Evolutionary conservation across 2,888 invertebrate species (phyloP), one percentile per base, ranked within the genome.

Genomic region (Halocaridina rubra): DNA sequence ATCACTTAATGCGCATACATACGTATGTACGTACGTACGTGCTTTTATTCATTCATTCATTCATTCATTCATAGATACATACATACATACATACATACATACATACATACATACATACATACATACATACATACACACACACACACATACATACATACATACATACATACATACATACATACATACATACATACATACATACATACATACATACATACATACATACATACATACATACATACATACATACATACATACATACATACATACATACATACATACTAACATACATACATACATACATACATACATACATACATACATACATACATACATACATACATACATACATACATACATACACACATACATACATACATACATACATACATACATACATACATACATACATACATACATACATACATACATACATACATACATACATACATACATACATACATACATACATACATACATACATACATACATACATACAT

Each of bases 211-310:
- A 67, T 67, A 67, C 27, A 67, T 67, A 67, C 27, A 67, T 67
- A 67, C 10, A 67, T 67, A 67, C 27, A 67, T 67, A 67, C 33
- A 72, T 33, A 72, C 24, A 72, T 72, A 72, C 16, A 72, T 19
- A 72, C 33, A 32, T 24, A 72, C 16, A 32, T 19, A 72, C 16
- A 72, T 33, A 72, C 16, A 72, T n/a, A 72, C 24, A 72, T 33
- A 72, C 16, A 72, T 33, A 72, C 19, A 72, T 2, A 72, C 8
- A 32, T 72, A 72, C 8, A 72, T 72, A 72, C 39, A 72, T 72
- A 72, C 39, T 39, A 16, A 72, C 39, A 72, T 72, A 72, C 39
- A 72, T 72, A 72, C 8, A 72, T 72, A 59, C n/a, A 61, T 76
- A 61, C 13, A 61, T 59, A 61, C 13, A 61, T 59, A 59, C 24